Conservation (phyloP, 2,888 invertebrate species). For the Agonopterix heracliana region DNA sequence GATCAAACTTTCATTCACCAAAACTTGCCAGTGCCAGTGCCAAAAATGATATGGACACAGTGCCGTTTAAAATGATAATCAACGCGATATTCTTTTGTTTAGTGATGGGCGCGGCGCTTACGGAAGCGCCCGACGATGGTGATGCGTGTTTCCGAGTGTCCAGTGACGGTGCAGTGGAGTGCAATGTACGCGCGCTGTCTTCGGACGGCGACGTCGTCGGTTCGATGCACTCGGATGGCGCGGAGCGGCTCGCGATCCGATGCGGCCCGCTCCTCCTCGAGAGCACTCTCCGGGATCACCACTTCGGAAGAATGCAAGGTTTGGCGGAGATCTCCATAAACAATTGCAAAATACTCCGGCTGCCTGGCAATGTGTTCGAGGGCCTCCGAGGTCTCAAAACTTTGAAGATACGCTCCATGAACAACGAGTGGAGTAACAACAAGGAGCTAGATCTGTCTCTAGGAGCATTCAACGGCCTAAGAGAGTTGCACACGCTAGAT, state of each 20-base stretch:
- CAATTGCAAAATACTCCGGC: constrained; percentile 86
- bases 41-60: constrained; percentile 71
- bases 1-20: constrained; percentile 49
- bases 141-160: constrained; percentile 65
- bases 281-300: constrained; percentile 84
- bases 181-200: constrained; percentile 83
- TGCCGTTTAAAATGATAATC: constrained; percentile 69
- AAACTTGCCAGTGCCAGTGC: constrained; percentile 60
- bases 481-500: constrained; percentile 86
- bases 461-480: constrained; percentile 83
- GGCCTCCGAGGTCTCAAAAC: constrained; percentile 87
- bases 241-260: constrained; percentile 82
- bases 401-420: constrained; percentile 85
- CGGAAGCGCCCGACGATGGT: constrained; percentile 63
- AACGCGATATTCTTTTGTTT: constrained; percentile 71
- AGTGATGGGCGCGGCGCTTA: constrained; percentile 72
- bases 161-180: constrained; percentile 66
- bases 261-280: constrained; percentile 79
- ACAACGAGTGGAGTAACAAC: constrained; percentile 84
- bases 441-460: constrained; percentile 83
- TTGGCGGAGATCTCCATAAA: constrained; percentile 85
- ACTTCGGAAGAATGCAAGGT: constrained; percentile 84
- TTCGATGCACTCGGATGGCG: constrained; percentile 81
- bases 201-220: constrained; percentile 80
- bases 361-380: constrained; percentile 86